Conservation (phyloP, 2,888 invertebrate genomes). For the Mesoligia furuncula region DNA sequence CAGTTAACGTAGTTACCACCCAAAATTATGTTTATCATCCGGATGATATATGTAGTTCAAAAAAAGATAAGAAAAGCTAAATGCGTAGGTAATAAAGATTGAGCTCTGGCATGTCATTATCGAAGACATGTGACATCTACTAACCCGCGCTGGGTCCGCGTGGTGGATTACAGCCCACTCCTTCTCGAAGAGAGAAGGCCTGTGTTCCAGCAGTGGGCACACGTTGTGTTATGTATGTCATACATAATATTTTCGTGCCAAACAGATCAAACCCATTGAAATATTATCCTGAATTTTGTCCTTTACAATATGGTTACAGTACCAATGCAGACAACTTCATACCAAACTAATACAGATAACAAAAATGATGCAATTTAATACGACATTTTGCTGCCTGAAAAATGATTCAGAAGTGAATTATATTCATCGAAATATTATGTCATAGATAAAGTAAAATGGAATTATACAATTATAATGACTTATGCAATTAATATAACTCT, state of each 20-base stretch:
- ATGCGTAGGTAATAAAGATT: too few species aligned
- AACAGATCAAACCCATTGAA: neutral
- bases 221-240: too few species aligned
- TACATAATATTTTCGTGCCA: neutral
- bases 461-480: neutral
- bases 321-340: constrained; percentile 5
- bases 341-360: neutral
- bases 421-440: constrained; percentile 10
- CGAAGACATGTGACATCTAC: too few species aligned
- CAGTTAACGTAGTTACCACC: neutral
- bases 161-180: too few species aligned
- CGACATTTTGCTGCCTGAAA: constrained; percentile 10
- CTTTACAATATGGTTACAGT: constrained; percentile 6
- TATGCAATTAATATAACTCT: neutral
- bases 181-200: too few species aligned
- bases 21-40: neutral
- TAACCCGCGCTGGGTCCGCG: too few species aligned
- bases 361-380: constrained; percentile 21
- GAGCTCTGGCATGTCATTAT: neutral
- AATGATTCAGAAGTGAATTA: constrained; percentile 16
- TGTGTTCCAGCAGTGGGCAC: too few species aligned
- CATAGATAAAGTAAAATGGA: neutral
- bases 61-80: neutral
- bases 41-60: neutral
- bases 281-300: neutral